Evolutionary conservation across 1,140 invertebrate species (phyloP).

Genomic region (Belonocnema kinseyi): DNA sequence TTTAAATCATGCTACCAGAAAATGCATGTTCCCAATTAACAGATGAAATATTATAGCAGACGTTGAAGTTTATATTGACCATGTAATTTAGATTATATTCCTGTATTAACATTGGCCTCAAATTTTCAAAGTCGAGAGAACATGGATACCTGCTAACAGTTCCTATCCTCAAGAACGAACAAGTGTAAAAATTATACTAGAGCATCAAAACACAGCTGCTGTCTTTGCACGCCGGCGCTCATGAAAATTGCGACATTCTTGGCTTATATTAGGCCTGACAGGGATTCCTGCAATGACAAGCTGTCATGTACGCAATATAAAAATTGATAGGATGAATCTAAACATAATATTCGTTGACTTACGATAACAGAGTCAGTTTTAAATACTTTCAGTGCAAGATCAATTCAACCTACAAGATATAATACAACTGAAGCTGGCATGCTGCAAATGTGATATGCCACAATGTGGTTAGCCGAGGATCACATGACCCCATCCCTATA

Average conservation of each 20-base stretch:
- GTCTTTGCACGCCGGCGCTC: constrained; percentile 35
- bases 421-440: too few species aligned
- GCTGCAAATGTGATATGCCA: too few species aligned
- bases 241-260: constrained; percentile 49
- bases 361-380: too few species aligned
- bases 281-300: too few species aligned
- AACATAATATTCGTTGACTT: too few species aligned
- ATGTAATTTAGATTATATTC: constrained; percentile 10
- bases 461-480: too few species aligned
- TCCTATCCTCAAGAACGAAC: constrained; percentile 34
- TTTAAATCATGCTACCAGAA: too few species aligned
- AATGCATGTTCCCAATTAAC: background rate
- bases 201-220: constrained; percentile 47
- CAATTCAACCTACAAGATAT: background rate
- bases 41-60: background rate
- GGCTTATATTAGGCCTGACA: constrained; percentile 31
- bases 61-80: constrained; percentile 11
- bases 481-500: too few species aligned
- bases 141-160: constrained; percentile 40
- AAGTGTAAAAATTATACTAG: constrained; percentile 48
- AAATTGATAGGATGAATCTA: constrained; percentile 14
- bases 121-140: constrained; percentile 45
- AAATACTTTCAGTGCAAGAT: background rate
- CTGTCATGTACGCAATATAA: background rate
- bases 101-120: constrained; percentile 39